Evolutionary conservation across 2,113 vertebrate genomes (phyloP).

Genomic region (Thymallus thymallus): DNA sequence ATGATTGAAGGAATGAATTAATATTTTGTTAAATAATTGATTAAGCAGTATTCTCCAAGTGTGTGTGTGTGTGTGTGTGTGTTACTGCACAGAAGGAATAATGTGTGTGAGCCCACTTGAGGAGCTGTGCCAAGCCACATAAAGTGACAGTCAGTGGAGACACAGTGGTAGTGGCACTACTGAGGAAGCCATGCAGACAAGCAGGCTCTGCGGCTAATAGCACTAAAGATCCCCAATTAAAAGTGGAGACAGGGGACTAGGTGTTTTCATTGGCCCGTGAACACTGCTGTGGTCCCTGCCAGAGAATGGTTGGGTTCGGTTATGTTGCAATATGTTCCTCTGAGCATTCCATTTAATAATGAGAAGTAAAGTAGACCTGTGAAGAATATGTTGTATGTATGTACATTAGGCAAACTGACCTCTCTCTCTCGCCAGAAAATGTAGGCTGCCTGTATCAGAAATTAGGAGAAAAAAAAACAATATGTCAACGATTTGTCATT

Average conservation of each 20-base stretch:
- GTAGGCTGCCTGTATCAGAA: background rate
- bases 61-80: background rate
- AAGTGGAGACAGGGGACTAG: slow-evolving; percentile 50
- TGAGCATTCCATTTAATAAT: slow-evolving; percentile 41
- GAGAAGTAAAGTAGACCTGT: slow-evolving; percentile 18
- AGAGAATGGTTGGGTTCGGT: slow-evolving; percentile 38
- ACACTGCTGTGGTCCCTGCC: slow-evolving; percentile 35
- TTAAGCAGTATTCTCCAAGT: background rate
- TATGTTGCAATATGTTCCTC: slow-evolving; percentile 37
- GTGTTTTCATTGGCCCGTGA: slow-evolving; percentile 53
- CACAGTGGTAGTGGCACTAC: background rate
- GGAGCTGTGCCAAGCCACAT: background rate
- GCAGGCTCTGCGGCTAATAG: slow-evolving; percentile 41
- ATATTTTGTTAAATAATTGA: background rate
- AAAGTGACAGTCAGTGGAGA: background rate
- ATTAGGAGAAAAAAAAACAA: background rate
- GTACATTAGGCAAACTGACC: slow-evolving; percentile 1
- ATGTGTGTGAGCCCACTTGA: background rate
- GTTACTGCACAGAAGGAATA: background rate
- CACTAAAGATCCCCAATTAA: slow-evolving; percentile 54
- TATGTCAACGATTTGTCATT: slow-evolving; percentile 8
- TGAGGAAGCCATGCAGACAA: slow-evolving; percentile 27
- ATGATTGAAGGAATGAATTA: background rate
- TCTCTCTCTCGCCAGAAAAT: background rate
- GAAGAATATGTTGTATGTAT: slow-evolving; percentile 4